phyloP scores from a whole-genome alignment of 2,888 invertebrate genomes.

The Fragum whitleyi region DNA sequence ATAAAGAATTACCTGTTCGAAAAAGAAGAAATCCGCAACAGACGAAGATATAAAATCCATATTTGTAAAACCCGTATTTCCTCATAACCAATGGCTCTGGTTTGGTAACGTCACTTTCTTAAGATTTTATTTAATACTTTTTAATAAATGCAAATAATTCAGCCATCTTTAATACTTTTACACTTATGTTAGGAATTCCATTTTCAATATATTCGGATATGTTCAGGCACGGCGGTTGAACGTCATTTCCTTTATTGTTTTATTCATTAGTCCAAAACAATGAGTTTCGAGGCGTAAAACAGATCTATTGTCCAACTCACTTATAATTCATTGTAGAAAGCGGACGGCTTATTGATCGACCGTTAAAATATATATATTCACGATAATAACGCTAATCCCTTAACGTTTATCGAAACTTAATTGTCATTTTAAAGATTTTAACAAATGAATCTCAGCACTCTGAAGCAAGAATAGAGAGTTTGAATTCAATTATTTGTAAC shows the following conservation, averaged over 20 bases:
- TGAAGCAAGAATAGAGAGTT: too few relatives aligned
- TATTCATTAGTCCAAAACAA: constrained; percentile 15
- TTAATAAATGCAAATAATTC: background rate
- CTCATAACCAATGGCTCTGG: background rate
- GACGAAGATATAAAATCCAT: background rate
- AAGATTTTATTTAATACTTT: too few relatives aligned
- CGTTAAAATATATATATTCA: constrained; percentile 1
- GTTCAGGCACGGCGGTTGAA: constrained; percentile 5
- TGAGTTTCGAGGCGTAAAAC: background rate
- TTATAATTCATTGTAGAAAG: constrained; percentile 4
- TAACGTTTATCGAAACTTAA: background rate
- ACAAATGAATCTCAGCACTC: too few relatives aligned
- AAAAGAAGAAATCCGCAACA: background rate
- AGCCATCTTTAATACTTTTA: too few relatives aligned
- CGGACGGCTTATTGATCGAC: background rate
- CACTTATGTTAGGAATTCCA: background rate
- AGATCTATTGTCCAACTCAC: background rate
- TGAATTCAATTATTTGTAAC: too few relatives aligned
- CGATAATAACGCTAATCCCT: background rate
- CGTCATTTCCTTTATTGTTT: constrained; percentile 12
- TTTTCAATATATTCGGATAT: background rate
- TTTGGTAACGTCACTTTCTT: too few relatives aligned
- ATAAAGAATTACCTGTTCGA: background rate
- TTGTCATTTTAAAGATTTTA: too few relatives aligned
- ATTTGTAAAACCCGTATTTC: background rate